These are phyloP conservation scores for Leptatherina wallacei DNA, from an alignment of 2,797 vertebrate species.

Conservation along the genomic window DNA sequence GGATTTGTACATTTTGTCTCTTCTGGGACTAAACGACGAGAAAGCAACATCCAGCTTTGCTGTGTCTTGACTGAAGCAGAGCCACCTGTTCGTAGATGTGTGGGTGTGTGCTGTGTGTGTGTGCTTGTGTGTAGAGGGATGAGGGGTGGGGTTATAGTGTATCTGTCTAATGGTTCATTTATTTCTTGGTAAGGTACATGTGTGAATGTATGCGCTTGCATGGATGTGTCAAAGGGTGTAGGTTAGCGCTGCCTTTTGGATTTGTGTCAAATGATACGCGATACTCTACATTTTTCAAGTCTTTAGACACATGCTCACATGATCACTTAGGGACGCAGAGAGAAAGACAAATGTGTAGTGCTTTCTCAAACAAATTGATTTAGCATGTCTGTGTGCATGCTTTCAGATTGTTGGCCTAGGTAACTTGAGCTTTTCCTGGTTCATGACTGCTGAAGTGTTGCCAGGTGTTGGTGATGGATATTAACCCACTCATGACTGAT, in stretches of 20 bases:
- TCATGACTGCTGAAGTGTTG: constrained; percentile 68
- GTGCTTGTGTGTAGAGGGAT: constrained; percentile 37
- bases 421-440: constrained; percentile 75
- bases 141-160: constrained; percentile 61
- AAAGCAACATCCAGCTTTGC: constrained; percentile 51
- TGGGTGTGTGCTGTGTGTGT: constrained; percentile 58
- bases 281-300: constrained; percentile 1
- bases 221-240: constrained; percentile 3
- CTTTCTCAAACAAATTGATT: constrained; percentile 67
- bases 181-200: constrained; percentile 33
- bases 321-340: constrained; percentile 24
- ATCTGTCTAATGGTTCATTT: constrained; percentile 46
- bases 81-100: constrained; percentile 79
- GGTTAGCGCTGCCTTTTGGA: constrained; percentile 9
- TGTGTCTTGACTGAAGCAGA: constrained; percentile 59
- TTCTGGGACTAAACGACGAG: constrained; percentile 48
- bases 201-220: constrained; percentile 11
- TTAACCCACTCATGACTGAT: constrained; percentile 61
- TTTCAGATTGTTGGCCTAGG: constrained; percentile 54
- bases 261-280: constrained; percentile 25
- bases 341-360: constrained; percentile 25
- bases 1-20: constrained; percentile 63
- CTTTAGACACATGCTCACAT: constrained; percentile 38
- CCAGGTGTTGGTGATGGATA: constrained; percentile 76
- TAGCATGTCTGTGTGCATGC: constrained; percentile 25